These are phyloP conservation scores for Meandrusa payeni DNA, from an alignment of 2,888 invertebrate species.

Conservation along the genomic window DNA sequence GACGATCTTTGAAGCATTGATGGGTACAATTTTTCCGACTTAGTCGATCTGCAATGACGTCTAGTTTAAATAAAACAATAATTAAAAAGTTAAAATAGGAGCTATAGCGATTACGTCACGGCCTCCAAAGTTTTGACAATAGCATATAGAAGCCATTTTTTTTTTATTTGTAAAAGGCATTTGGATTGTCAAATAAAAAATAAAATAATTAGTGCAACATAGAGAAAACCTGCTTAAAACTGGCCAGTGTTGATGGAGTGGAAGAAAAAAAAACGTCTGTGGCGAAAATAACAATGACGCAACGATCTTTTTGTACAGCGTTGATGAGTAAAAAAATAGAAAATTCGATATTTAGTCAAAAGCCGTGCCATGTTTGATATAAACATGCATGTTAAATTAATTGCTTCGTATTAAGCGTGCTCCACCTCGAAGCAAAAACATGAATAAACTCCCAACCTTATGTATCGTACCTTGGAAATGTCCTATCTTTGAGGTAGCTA, in stretches of 20 bases:
- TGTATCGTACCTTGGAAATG: slow-evolving; percentile 91
- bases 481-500: slow-evolving; percentile 96
- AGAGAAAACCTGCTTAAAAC: slow-evolving; percentile 4
- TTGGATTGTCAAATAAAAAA: slow-evolving; percentile 26
- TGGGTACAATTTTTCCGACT: slow-evolving; percentile 96
- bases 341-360: slow-evolving; percentile 29
- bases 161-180: slow-evolving; percentile 9
- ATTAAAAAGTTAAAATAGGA: background rate
- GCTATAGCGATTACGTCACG: slow-evolving; percentile 39
- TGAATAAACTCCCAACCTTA: slow-evolving; percentile 51
- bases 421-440: slow-evolving; percentile 69
- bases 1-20: slow-evolving; percentile 92
- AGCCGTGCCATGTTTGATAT: slow-evolving; percentile 63
- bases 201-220: slow-evolving; percentile 17
- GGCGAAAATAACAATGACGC: slow-evolving; percentile 4
- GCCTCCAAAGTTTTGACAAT: slow-evolving; percentile 42
- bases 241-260: background rate
- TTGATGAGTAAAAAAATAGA: slow-evolving; percentile 19
- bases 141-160: slow-evolving; percentile 46
- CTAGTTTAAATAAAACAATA: background rate
- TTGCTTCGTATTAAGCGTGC: slow-evolving; percentile 60
- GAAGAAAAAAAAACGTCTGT: slow-evolving; percentile 8
- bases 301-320: slow-evolving; percentile 16
- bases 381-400: slow-evolving; percentile 56
- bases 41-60: slow-evolving; percentile 88